Conservation (phyloP, 2,888 invertebrate genomes). For the Melinaea menophilus region DNA sequence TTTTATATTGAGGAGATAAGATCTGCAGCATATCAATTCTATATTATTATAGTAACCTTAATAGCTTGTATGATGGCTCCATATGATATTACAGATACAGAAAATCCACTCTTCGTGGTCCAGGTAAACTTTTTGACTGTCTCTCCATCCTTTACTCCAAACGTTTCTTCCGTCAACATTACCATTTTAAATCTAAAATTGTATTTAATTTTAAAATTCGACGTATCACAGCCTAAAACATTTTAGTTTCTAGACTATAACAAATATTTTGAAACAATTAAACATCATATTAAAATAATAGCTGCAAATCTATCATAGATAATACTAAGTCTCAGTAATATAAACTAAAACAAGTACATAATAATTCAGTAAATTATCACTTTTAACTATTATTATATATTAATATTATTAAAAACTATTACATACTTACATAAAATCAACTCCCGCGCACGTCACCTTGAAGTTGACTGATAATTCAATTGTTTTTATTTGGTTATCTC, state of each 20-base stretch:
- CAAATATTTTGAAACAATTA: no score
- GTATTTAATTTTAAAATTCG: neutral
- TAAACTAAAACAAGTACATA: no score
- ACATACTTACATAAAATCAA: neutral
- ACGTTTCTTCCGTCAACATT: slow-evolving; percentile 47
- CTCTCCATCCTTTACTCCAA: slow-evolving; percentile 46
- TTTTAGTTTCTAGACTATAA: no score
- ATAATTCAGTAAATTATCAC: neutral
- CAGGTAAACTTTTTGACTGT: slow-evolving; percentile 80
- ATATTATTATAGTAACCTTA: no score
- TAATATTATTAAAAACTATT: neutral
- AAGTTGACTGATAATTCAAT: slow-evolving; percentile 13
- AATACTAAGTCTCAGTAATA: no score
- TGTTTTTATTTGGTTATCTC: neutral
- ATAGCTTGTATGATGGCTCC: slow-evolving; percentile 76
- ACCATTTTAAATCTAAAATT: slow-evolving; percentile 44
- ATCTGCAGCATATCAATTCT: no score
- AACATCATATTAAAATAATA: no score
- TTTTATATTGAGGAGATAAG: no score
- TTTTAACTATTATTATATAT: neutral
- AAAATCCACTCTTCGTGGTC: slow-evolving; percentile 77
- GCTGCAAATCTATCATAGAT: no score
- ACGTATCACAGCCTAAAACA: neutral
- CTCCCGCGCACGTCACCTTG: slow-evolving; percentile 1
- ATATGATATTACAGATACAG: slow-evolving; percentile 83